These are phyloP conservation scores for Cyprinodon variegatus DNA, from an alignment of 2,113 vertebrate genomes.

Conservation along the genomic window DNA sequence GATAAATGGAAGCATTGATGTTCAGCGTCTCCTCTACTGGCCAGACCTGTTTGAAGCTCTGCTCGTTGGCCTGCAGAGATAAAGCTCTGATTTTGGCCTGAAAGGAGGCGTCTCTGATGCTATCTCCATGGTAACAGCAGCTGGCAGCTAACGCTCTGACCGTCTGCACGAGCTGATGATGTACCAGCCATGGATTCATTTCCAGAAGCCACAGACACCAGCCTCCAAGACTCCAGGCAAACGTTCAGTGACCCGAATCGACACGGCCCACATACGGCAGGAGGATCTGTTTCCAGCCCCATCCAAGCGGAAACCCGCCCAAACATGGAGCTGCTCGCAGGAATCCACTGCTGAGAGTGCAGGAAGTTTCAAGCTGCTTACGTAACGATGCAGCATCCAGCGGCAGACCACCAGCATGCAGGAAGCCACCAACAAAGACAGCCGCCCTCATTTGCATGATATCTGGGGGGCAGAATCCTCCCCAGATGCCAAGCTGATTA, in stretches of 20 bases:
- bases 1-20: too few relatives aligned
- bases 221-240: neutral
- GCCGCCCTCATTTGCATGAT: constrained; percentile 55
- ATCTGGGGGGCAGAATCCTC: constrained; percentile 47
- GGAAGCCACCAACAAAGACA: constrained; percentile 14
- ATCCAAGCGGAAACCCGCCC: constrained; percentile 45
- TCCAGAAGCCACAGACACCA: constrained; percentile 4
- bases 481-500: constrained; percentile 67
- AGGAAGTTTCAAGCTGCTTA: neutral
- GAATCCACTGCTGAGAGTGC: neutral
- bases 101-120: neutral
- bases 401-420: constrained; percentile 28
- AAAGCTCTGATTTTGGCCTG: too few relatives aligned
- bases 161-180: neutral
- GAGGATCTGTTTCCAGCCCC: constrained; percentile 25
- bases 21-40: too few relatives aligned
- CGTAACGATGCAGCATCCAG: constrained; percentile 1
- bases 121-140: neutral
- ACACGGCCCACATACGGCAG: constrained; percentile 16
- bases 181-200: neutral
- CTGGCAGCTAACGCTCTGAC: neutral
- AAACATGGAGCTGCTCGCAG: constrained; percentile 5
- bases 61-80: too few relatives aligned
- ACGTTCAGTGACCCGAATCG: constrained; percentile 29
- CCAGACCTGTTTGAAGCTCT: too few relatives aligned